Percentiles rank a stretch among this genome's conserved stretches.
Conservation (phyloP, 2,888 invertebrate species). For the Theretra japonica region DNA sequence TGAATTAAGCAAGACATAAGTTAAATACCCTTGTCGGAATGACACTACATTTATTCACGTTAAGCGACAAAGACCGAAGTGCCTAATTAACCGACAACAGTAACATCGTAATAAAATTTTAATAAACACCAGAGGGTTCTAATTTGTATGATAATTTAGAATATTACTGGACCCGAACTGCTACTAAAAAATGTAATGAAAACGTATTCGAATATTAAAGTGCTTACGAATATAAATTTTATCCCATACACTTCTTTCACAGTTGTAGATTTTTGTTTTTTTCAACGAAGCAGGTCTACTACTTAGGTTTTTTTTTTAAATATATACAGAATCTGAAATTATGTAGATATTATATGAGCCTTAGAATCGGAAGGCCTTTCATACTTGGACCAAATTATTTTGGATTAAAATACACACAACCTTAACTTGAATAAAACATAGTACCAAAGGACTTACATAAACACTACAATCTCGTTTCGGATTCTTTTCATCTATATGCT, state of each 20-base stretch:
- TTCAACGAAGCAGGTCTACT: too few relatives aligned
- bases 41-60: not conserved
- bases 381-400: too few relatives aligned
- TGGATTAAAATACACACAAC: too few relatives aligned
- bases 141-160: conserved; percentile 18
- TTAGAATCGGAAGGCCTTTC: too few relatives aligned
- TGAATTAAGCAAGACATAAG: not conserved
- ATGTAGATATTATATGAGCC: too few relatives aligned
- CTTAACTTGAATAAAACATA: too few relatives aligned
- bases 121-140: conserved; percentile 12
- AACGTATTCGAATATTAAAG: not conserved
- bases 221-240: conserved; percentile 5
- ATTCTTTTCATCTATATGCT: too few relatives aligned
- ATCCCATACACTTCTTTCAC: not conserved
- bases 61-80: not conserved
- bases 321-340: too few relatives aligned
- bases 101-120: conserved; percentile 21
- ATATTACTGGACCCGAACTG: not conserved
- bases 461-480: too few relatives aligned
- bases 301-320: too few relatives aligned
- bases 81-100: conserved; percentile 8
- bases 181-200: not conserved
- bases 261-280: too few relatives aligned
- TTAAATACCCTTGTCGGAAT: not conserved
- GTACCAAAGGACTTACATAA: too few relatives aligned